These are phyloP conservation scores for Glomeris maerens DNA, from an alignment of 1,140 invertebrate species.

Conservation along the genomic window DNA sequence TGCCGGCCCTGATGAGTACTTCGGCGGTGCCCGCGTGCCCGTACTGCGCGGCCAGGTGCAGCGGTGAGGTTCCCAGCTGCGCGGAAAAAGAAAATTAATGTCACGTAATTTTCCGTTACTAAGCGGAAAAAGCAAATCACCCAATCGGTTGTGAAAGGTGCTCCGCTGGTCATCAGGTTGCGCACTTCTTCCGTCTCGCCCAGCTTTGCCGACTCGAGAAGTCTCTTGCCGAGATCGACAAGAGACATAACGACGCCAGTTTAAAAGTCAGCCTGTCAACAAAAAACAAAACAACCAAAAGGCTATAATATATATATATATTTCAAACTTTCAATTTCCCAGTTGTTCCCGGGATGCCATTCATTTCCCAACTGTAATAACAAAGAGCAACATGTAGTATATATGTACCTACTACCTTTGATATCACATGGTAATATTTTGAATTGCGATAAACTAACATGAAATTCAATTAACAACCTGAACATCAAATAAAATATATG, in stretches of 20 bases:
- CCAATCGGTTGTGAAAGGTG: constrained; percentile 85
- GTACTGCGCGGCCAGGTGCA: constrained; percentile 70
- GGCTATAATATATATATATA: not conserved
- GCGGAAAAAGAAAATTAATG: constrained; percentile 8
- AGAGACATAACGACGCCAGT: constrained; percentile 28
- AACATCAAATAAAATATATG: no score
- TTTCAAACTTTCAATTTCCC: not conserved
- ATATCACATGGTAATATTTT: no score
- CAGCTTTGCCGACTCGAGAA: constrained; percentile 58
- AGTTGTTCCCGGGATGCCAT: not conserved
- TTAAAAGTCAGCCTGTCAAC: not conserved
- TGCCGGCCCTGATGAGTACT: constrained; percentile 64
- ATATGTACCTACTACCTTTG: no score
- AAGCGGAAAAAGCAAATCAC: constrained; percentile 34
- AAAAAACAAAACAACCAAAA: not conserved
- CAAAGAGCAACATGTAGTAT: no score
- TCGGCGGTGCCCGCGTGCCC: constrained; percentile 69
- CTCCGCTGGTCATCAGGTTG: constrained; percentile 66
- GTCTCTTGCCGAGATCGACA: constrained; percentile 63
- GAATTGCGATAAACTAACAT: no score
- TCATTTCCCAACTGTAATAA: not conserved
- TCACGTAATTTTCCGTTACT: not conserved
- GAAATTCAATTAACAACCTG: no score
- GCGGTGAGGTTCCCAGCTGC: constrained; percentile 70
- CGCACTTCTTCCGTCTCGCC: constrained; percentile 62